Conservation (phyloP, 2,113 vertebrate species). For the Aspiorhynchus laticeps region DNA sequence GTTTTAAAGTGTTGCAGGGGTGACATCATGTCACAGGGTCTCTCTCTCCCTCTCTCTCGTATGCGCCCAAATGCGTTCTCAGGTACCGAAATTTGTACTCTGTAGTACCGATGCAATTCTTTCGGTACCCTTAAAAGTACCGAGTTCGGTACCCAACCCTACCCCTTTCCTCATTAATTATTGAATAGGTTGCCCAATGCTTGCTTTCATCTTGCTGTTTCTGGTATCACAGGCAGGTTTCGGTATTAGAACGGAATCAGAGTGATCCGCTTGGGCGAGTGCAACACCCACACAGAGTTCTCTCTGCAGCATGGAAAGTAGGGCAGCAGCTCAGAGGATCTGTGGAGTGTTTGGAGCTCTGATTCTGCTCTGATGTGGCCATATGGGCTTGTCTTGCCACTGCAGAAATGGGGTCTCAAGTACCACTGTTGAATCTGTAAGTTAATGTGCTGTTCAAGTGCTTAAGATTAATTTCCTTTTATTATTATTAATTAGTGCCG, state of each 20-base stretch:
- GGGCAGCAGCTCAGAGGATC: conserved; percentile 18
- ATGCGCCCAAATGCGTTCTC: too few relatives aligned
- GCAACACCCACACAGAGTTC: conserved; percentile 38
- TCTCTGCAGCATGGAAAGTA: conserved; percentile 35
- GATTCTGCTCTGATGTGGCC: conserved; percentile 17
- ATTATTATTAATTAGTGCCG: too few relatives aligned
- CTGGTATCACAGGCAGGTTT: conserved; percentile 30
- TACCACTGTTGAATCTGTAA: not conserved
- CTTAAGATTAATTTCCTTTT: not conserved
- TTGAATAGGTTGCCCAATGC: not conserved
- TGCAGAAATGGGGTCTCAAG: not conserved
- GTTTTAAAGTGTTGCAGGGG: too few relatives aligned
- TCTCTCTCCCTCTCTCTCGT: too few relatives aligned
- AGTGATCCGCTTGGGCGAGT: conserved; percentile 21
- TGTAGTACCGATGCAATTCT: too few relatives aligned
- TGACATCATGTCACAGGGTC: too few relatives aligned
- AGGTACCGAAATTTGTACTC: too few relatives aligned
- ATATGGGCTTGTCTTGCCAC: not conserved
- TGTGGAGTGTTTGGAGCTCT: conserved; percentile 11
- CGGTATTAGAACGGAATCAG: conserved; percentile 31
- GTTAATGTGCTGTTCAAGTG: not conserved
- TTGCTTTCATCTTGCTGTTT: not conserved
- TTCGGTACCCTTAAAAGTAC: too few relatives aligned
- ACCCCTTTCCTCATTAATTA: conserved; percentile 31
- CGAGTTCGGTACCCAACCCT: too few relatives aligned